Evolutionary conservation across 2,113 vertebrate genomes (phyloP).

Genomic region (Microcebus murinus): DNA sequence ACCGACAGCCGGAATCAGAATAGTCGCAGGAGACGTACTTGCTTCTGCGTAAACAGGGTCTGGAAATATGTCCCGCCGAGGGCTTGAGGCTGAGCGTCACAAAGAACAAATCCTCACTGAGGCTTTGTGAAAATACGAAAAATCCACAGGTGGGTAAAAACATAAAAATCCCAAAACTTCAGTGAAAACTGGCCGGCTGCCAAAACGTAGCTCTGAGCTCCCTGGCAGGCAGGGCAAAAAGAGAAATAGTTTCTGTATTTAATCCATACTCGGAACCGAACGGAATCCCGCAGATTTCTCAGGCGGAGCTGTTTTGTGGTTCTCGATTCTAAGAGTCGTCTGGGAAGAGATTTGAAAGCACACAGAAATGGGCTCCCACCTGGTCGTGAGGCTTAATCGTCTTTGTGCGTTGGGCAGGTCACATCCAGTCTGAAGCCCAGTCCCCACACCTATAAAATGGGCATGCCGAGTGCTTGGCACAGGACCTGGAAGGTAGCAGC

Average conservation of each 20-base stretch:
- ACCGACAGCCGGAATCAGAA: accelerated
- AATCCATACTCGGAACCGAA: not conserved
- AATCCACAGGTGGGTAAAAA: not conserved
- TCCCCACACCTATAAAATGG: too few species aligned
- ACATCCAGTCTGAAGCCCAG: accelerated
- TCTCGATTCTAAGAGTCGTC: not conserved
- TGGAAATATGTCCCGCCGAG: accelerated
- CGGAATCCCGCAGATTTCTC: too few species aligned
- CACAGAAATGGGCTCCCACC: not conserved
- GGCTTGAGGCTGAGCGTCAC: accelerated
- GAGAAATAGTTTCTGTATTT: not conserved
- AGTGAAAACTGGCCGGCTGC: too few species aligned
- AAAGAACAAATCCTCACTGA: not conserved
- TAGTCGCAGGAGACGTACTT: accelerated
- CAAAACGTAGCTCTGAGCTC: not conserved
- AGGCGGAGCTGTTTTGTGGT: accelerated
- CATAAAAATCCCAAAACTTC: not conserved
- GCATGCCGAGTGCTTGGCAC: accelerated
- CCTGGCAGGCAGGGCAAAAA: not conserved
- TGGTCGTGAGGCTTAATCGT: accelerated
- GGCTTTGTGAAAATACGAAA: not conserved
- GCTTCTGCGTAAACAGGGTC: not conserved
- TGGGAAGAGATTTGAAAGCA: not conserved
- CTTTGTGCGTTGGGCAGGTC: not conserved
- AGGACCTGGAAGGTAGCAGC: accelerated